Evolutionary conservation across 1,140 invertebrate genomes (phyloP), one percentile per base, ranked within the genome.

Genomic region (Steinernema khuongi): DNA sequence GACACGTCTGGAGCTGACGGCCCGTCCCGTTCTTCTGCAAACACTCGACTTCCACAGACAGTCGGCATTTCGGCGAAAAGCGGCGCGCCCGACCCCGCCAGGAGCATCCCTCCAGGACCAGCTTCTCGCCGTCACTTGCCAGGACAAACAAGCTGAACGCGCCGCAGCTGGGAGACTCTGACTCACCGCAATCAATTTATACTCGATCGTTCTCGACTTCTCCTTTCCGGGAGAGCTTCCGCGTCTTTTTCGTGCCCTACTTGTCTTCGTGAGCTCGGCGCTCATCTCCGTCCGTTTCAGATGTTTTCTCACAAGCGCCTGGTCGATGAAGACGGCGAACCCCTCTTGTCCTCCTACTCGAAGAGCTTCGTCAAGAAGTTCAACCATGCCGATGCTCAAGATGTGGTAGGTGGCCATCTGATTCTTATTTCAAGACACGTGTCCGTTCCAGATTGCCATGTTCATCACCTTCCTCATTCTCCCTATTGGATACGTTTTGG

Each of bases 361-460:
- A 60, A 60, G 4, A 7, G 50, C 14, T n/a, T 60, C 11, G 19
- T 7, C 11, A 60, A 60, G 50, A 60, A 60, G 50, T 4, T 60
- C 26, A 14, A 26, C 14, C 50, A 60, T n/a, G 50, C 50, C 4
- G 50, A 60, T 26, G 22, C 50, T 14, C 50, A 60, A 22, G 50
- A 60, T 60, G 4, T 60, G 50, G 50, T 60, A 14, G n/a, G n/a
- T 60, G 50, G 36, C 7, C 7, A 41, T 41, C 36, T n/a, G n/a
- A 41, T 60, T 60, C 50, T 60, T 11, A 22, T 17, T 60, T 14
- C 14, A 60, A 60, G 50, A 60, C 14, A 7, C 19, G 50, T 22
- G 4, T 17, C 14, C 14, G 26, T 50, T 85, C 77, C 67, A 83
- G 81, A 73, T 81, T 31, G 74, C 78, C 14, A 84, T 83, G 18